Evolutionary conservation across 2,797 vertebrate genomes (phyloP), one percentile per base, ranked within the genome.

Genomic region (Lindbergichthys nudifrons): DNA sequence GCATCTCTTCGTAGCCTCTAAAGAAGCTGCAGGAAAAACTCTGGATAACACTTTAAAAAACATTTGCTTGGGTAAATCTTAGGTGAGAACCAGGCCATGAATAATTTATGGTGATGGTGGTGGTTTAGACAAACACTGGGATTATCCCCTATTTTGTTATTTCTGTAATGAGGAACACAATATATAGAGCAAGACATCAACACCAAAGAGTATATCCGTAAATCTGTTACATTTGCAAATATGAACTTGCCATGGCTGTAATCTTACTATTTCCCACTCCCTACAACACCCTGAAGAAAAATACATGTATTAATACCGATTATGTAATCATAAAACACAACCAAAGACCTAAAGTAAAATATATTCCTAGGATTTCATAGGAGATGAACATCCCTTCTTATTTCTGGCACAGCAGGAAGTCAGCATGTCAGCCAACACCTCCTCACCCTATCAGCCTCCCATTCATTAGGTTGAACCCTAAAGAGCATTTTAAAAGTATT

Each of bases 401-500:
- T 56, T 50, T 45, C 65, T n/a, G 60, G 12, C 61, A 56, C 51
- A 42, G 76, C 64, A 50, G 59, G 69, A 67, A 56, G 70, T 36
- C 61, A 42, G 10, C 42, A 64, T 16, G 30, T 56, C 15, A 66
- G 61, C 74, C 41, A 75, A 15, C 53, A 66, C 70, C 60, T 16
- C 77, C 54, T 82, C 66, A 62, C 47, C 67, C n/a, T 0, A 54
- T 58, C 62, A 53, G 4, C 43, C 42, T 51, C 67, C 46, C 21
- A 46, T 66, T 83, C 57, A 81, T 86, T 72, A 79, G 59, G 73
- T 73, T n/a, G 0, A 71, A 75, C 51, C 67, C 47, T 79, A 62
- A 83, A 85, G 69, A 73, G 62, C 62, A 60, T 83, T 84, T 67
- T 53, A 67, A 70, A 76, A 60, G 0, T 46, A 66, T 79, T 84